A percentile compares a stretch with the other conserved stretches of the same genome.
Conservation (phyloP, 2,113 vertebrate species). For the Diadophis punctatus region DNA sequence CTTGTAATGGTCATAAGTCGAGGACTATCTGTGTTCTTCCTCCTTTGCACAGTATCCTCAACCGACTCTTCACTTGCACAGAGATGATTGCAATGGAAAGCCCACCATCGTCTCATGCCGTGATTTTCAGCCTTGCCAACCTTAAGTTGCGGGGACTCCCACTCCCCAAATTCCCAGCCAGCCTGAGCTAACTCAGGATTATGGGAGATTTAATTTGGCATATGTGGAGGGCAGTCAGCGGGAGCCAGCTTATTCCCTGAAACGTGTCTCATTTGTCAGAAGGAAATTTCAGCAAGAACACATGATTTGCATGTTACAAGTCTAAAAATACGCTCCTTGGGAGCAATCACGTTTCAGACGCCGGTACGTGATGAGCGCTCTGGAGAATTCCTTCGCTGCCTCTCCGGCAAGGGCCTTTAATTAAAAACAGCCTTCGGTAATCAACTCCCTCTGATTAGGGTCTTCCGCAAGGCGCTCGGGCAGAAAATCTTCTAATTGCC, state of each 20-base stretch:
- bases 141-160: background rate
- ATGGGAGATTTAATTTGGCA: background rate
- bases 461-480: background rate
- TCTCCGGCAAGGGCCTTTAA: background rate
- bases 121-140: background rate
- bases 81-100: background rate
- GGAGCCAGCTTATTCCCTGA: background rate
- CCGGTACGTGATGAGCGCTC: background rate
- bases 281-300: background rate
- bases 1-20: background rate
- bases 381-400: background rate
- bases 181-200: background rate
- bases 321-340: background rate
- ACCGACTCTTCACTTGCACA: background rate
- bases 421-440: slow-evolving; percentile 2
- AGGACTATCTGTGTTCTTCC: background rate
- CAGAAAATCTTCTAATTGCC: background rate
- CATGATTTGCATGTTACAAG: background rate
- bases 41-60: background rate
- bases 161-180: background rate
- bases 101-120: background rate
- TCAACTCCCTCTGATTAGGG: background rate
- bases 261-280: background rate
- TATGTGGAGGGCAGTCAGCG: background rate
- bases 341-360: background rate